Evolutionary conservation across 2,888 invertebrate genomes (phyloP).

Genomic region (Chalcosyrphus nemorum): DNA sequence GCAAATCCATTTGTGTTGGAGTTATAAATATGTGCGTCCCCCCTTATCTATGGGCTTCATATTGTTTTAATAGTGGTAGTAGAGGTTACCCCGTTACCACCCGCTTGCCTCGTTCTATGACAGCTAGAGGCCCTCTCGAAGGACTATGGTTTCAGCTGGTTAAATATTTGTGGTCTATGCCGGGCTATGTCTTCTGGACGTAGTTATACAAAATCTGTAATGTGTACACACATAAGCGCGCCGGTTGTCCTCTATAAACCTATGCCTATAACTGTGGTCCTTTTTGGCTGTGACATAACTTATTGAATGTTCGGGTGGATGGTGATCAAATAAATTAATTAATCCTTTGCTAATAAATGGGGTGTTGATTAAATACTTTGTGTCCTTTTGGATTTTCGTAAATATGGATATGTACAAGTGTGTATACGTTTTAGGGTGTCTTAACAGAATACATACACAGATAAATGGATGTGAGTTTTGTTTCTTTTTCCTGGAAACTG

Average conservation of each 20-base stretch:
- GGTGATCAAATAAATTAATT: slow-evolving; percentile 82
- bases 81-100: slow-evolving; percentile 25
- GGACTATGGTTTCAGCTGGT: slow-evolving; percentile 79
- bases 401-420: slow-evolving; percentile 28
- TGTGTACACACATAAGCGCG: slow-evolving; percentile 17
- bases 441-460: too few relatives aligned
- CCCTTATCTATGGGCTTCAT: slow-evolving; percentile 63
- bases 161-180: slow-evolving; percentile 81
- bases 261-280: slow-evolving; percentile 8
- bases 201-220: slow-evolving; percentile 68
- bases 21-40: slow-evolving; percentile 64
- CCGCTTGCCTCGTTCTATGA: too few relatives aligned
- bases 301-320: slow-evolving; percentile 75
- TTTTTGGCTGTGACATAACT: slow-evolving; percentile 64
- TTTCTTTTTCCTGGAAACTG: too few relatives aligned
- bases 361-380: slow-evolving; percentile 75
- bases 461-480: too few relatives aligned
- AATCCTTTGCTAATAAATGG: slow-evolving; percentile 81
- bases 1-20: slow-evolving; percentile 55
- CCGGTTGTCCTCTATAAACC: background rate
- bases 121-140: too few relatives aligned
- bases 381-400: slow-evolving; percentile 64
- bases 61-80: slow-evolving; percentile 60
- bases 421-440: too few relatives aligned
- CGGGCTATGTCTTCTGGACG: slow-evolving; percentile 79